Conservation (phyloP, 2,797 vertebrate genomes). For the Rachycentron canadum region DNA sequence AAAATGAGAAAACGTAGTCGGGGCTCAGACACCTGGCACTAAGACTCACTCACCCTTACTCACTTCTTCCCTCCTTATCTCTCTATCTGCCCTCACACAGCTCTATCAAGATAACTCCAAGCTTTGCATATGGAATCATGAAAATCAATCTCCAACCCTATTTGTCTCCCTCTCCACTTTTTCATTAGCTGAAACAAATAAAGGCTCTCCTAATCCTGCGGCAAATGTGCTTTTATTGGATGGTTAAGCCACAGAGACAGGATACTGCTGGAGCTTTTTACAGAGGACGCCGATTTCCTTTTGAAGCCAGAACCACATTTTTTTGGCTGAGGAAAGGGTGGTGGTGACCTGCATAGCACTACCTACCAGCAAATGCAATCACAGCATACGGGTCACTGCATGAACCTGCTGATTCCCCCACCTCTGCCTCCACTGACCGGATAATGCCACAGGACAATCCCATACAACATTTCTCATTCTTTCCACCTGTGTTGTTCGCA, state of each 20-base stretch:
- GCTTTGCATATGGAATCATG: slow-evolving; percentile 81
- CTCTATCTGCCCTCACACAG: slow-evolving; percentile 58
- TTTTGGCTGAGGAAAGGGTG: slow-evolving; percentile 46
- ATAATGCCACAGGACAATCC: slow-evolving; percentile 54
- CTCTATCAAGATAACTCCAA: slow-evolving; percentile 61
- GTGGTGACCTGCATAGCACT: slow-evolving; percentile 58
- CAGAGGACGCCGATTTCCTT: slow-evolving; percentile 50
- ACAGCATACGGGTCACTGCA: slow-evolving; percentile 58
- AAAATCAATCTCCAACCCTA: slow-evolving; percentile 74
- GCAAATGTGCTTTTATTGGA: slow-evolving; percentile 81
- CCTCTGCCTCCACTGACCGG: slow-evolving; percentile 53
- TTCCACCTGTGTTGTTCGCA: slow-evolving; percentile 62
- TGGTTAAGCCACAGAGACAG: slow-evolving; percentile 68
- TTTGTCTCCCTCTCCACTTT: slow-evolving; percentile 78
- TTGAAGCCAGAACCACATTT: slow-evolving; percentile 30
- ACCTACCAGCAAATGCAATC: slow-evolving; percentile 61
- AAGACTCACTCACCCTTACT: slow-evolving; percentile 60
- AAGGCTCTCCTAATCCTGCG: slow-evolving; percentile 76
- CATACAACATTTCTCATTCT: slow-evolving; percentile 50
- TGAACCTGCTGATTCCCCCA: slow-evolving; percentile 53
- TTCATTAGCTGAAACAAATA: slow-evolving; percentile 84
- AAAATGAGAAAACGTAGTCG: slow-evolving; percentile 71
- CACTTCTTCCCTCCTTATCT: slow-evolving; percentile 58
- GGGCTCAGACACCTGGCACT: slow-evolving; percentile 80
- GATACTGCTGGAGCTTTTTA: slow-evolving; percentile 50